Base-by-base conservation (phyloP, 2,888 invertebrate species). In the Rotaria sp. region DNA sequence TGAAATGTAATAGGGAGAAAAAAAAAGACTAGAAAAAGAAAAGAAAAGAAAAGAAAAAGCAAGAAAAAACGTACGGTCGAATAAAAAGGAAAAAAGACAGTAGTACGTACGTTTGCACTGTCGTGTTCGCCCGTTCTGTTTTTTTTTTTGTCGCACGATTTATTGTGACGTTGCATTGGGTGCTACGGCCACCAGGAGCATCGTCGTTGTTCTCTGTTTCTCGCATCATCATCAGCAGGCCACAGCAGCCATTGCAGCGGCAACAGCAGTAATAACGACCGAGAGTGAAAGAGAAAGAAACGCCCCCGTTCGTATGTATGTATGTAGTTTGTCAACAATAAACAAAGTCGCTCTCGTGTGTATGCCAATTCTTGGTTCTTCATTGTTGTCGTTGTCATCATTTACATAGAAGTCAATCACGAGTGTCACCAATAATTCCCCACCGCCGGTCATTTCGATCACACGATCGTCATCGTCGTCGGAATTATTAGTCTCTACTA, bases 401-500 rank as follows among this genome's bases (percentile, higher is more conserved):
- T 67, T 67, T 35, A 21, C 35, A 67, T 67, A 67, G 67, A 67
- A 67, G 67, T 67, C 67, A 67, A 67, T 67, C 67, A 67, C 67
- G 67, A 67, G 67, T 67, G 67, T 67, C 67, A 35, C 67, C 67
- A 67, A 67, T 67, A 67, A 30, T 67, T 30, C 67, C 67, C 67
- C 67, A 67, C 67, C 67, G 67, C 67, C 67, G 67, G 67, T 67
- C 67, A 67, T 67, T 67, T 67, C 67, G 67, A 67, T 67, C 67
- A 67, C 67, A 67, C 35, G 67, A 67, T 67, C 67, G 67, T 67
- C 67, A 67, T 67, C 67, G 35, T 67, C 67, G 67, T 67, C 67
- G 67, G 67, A 67, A 35, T 5, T 35, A 35, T 67, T 67, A 67
- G 18, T 21, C 1, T 18, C 67, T 21, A 35, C 67, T 3, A 35